phyloP scores from a whole-genome alignment of 2,797 vertebrate genomes.

The Pseudocheirus occidentalis region DNA sequence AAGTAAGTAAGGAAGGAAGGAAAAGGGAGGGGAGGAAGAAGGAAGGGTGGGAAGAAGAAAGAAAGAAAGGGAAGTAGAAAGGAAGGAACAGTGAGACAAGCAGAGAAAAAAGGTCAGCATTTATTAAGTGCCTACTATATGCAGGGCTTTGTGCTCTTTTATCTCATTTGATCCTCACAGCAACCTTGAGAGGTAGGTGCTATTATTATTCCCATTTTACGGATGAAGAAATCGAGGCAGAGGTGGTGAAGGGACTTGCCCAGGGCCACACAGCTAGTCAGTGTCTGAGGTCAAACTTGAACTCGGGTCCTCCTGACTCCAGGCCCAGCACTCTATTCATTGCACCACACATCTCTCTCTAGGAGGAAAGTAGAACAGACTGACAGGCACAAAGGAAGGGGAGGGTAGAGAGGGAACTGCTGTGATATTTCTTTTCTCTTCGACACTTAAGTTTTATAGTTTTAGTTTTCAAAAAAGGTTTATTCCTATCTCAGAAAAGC shows the following conservation, averaged over 20 bases:
- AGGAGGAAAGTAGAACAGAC: not conserved
- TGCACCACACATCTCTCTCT: not conserved
- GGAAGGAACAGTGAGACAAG: not conserved
- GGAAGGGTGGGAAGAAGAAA: too few relatives aligned
- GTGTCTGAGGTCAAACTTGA: not conserved
- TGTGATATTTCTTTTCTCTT: not conserved
- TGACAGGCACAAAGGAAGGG: not conserved
- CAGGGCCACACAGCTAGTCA: not conserved
- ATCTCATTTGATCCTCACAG: not conserved
- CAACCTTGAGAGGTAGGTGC: not conserved
- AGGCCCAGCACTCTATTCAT: not conserved
- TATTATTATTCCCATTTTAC: not conserved
- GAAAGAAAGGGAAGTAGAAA: too few relatives aligned
- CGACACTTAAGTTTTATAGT: not conserved
- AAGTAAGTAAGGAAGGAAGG: too few relatives aligned
- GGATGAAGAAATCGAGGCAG: not conserved
- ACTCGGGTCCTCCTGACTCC: not conserved
- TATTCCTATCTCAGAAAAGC: not conserved
- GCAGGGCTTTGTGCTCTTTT: not conserved
- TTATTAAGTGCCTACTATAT: not conserved
- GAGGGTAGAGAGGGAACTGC: not conserved
- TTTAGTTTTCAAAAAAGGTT: not conserved
- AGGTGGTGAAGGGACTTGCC: not conserved
- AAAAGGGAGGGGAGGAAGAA: too few relatives aligned
- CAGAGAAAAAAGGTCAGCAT: not conserved